A percentile compares a stretch with the other conserved stretches of the same genome.
These are phyloP conservation scores for Brachionus rotundiformis DNA, from an alignment of 1,140 invertebrate genomes.

Conservation along the genomic window DNA sequence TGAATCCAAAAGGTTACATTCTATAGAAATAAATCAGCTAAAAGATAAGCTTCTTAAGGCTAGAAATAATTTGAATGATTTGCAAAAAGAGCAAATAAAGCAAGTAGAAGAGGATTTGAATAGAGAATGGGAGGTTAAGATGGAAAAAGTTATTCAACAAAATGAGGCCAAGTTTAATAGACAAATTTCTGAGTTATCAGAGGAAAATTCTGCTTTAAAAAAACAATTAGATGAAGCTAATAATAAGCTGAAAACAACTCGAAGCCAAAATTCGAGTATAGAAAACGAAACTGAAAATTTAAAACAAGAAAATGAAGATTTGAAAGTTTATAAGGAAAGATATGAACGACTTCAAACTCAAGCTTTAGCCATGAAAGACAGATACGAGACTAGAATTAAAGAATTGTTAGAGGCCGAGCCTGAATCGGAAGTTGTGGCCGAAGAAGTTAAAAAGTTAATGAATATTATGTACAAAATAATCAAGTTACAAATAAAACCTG, in stretches of 20 bases:
- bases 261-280: constrained; percentile 55
- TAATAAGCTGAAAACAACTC: constrained; percentile 54
- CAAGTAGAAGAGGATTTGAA: constrained; percentile 60
- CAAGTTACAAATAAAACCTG: constrained; percentile 58
- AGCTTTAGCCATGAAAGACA: constrained; percentile 59
- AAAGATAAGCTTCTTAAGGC: constrained; percentile 58
- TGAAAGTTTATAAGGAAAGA: constrained; percentile 54
- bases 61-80: constrained; percentile 56
- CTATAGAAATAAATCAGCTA: constrained; percentile 57
- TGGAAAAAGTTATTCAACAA: constrained; percentile 56
- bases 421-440: constrained; percentile 52
- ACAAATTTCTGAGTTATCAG: constrained; percentile 56
- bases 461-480: constrained; percentile 60
- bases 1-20: constrained; percentile 57
- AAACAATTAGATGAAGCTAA: background rate
- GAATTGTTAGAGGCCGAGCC: constrained; percentile 57
- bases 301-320: constrained; percentile 54
- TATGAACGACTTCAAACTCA: constrained; percentile 59
- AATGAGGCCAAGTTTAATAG: constrained; percentile 58
- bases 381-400: constrained; percentile 59
- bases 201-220: constrained; percentile 56
- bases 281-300: constrained; percentile 55
- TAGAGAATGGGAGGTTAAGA: constrained; percentile 58
- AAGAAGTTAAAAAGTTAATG: constrained; percentile 64
- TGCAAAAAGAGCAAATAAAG: constrained; percentile 57